phyloP scores from a whole-genome alignment of 2,797 vertebrate genomes.

The Phoxinus dragarum region DNA sequence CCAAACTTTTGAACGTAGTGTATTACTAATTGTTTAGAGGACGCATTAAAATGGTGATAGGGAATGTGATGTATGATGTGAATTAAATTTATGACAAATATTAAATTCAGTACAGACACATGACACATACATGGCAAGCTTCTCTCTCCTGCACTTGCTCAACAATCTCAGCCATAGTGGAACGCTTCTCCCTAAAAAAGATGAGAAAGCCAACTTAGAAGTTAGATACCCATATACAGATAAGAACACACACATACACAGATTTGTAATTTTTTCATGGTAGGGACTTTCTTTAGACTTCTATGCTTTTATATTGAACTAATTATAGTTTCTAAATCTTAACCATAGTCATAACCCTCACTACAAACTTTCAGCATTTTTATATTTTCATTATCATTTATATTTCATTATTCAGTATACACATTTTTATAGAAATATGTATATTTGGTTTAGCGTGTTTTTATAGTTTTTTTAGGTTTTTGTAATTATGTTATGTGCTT shows the following conservation, averaged over 20 bases:
- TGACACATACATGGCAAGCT: constrained; percentile 78
- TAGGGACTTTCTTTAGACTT: background rate
- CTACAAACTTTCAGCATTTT: background rate
- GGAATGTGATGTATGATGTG: background rate
- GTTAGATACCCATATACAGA: constrained; percentile 14
- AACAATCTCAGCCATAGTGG: constrained; percentile 91
- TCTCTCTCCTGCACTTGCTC: constrained; percentile 93
- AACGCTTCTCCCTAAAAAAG: constrained; percentile 80
- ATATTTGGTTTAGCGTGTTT: background rate
- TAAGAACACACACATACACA: background rate
- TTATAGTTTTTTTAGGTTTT: background rate
- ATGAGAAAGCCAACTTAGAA: constrained; percentile 17
- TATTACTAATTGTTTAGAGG: background rate
- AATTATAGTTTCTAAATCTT: background rate
- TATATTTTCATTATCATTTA: background rate
- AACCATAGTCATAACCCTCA: background rate
- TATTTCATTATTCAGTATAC: background rate
- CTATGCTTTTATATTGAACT: background rate
- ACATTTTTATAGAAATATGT: background rate
- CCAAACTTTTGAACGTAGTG: background rate
- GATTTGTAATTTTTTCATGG: background rate
- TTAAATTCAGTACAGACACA: constrained; percentile 16
- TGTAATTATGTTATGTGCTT: background rate
- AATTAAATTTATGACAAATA: constrained; percentile 14
- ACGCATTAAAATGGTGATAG: background rate